Evolutionary conservation across 1,140 invertebrate species (phyloP).

Genomic region (Galleria mellonella): DNA sequence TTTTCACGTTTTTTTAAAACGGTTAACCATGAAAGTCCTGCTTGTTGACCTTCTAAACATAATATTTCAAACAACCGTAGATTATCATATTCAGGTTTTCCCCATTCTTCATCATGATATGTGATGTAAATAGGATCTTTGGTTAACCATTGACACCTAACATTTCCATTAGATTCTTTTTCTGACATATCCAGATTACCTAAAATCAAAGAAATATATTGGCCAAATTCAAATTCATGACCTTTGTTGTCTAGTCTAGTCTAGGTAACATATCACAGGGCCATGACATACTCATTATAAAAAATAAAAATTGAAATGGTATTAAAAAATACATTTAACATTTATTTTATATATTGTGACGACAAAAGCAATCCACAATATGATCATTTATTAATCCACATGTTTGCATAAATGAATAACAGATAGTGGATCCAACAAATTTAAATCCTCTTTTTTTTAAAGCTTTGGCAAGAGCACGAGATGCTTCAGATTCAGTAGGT

Average conservation of each 20-base stretch:
- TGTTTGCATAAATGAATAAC: constrained; percentile 66
- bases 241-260: too few relatives aligned
- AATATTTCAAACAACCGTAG: constrained; percentile 51
- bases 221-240: too few relatives aligned
- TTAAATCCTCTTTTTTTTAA: constrained; percentile 51
- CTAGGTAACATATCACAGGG: too few relatives aligned
- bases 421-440: constrained; percentile 53
- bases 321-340: too few relatives aligned
- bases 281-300: too few relatives aligned
- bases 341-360: too few relatives aligned
- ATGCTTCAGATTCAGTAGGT: constrained; percentile 36
- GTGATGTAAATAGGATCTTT: constrained; percentile 47
- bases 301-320: too few relatives aligned
- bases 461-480: constrained; percentile 39
- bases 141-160: constrained; percentile 47
- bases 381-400: constrained; percentile 63
- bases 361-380: constrained; percentile 24
- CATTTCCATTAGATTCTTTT: constrained; percentile 11
- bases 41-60: constrained; percentile 66
- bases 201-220: too few relatives aligned
- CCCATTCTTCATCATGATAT: constrained; percentile 64
- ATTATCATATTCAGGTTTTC: constrained; percentile 39
- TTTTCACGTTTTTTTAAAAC: constrained; percentile 53
- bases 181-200: neutral
- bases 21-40: constrained; percentile 60